phyloP scores from a whole-genome alignment of 2,888 invertebrate genomes.

The Drosophila eohydei region DNA sequence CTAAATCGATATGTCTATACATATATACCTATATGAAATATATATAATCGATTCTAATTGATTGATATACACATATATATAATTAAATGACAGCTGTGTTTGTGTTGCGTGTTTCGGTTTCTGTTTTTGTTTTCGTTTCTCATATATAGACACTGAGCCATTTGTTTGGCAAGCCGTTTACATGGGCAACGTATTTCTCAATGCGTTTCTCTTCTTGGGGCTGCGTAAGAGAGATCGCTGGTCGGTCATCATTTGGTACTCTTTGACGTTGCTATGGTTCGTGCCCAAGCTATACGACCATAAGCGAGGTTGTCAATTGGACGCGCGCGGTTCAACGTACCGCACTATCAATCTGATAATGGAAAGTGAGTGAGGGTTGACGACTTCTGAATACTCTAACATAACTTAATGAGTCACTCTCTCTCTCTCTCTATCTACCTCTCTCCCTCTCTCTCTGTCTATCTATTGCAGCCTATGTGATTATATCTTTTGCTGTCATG shows the following conservation, averaged over 20 bases:
- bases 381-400: neutral
- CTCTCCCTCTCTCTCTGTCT: neutral
- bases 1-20: neutral
- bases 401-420: neutral
- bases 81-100: conserved; percentile 32
- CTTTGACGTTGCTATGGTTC: conserved; percentile 50
- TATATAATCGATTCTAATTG: conserved; percentile 14
- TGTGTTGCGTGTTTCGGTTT: conserved; percentile 15
- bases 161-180: conserved; percentile 52
- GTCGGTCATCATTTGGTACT: conserved; percentile 42
- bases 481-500: conserved; percentile 42
- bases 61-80: conserved; percentile 2
- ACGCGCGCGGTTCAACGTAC: conserved; percentile 44
- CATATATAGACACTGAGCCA: conserved; percentile 31
- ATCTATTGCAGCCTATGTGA: conserved; percentile 34
- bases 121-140: conserved; percentile 3
- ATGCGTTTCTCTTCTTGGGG: conserved; percentile 50
- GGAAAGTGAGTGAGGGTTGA: conserved; percentile 29
- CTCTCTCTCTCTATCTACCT: neutral
- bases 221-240: conserved; percentile 57
- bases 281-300: conserved; percentile 46
- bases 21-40: neutral
- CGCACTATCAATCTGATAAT: conserved; percentile 37
- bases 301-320: conserved; percentile 31
- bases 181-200: conserved; percentile 44